phyloP scores from a whole-genome alignment of 2,113 vertebrate genomes.

The Prietella phreatophila region DNA sequence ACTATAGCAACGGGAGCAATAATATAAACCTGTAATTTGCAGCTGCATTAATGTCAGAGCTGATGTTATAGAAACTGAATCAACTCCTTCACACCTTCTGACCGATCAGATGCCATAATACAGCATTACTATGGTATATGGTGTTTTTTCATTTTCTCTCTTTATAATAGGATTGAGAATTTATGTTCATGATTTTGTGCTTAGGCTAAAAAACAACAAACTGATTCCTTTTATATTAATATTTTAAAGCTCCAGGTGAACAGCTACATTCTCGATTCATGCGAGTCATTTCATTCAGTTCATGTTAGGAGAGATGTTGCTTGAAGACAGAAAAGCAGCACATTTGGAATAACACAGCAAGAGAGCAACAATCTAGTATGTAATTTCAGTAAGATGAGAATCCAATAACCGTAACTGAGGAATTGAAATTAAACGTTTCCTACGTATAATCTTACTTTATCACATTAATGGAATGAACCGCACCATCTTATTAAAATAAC shows the following conservation, averaged over 20 bases:
- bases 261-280: background rate
- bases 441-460: background rate
- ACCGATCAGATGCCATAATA: background rate
- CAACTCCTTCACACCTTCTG: background rate
- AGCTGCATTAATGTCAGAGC: background rate
- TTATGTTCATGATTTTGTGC: background rate
- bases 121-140: background rate
- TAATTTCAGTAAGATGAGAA: constrained; percentile 26
- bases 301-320: background rate
- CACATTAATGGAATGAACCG: background rate
- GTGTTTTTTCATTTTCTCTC: background rate
- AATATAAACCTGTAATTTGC: background rate
- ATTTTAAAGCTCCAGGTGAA: background rate
- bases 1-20: too few relatives aligned
- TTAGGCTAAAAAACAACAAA: background rate
- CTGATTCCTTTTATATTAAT: background rate
- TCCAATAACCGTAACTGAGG: background rate
- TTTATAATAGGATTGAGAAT: background rate
- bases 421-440: constrained; percentile 2
- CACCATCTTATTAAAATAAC: constrained; percentile 21
- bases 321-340: background rate
- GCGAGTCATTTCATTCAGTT: background rate
- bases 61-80: background rate
- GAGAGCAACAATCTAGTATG: background rate
- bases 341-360: background rate